phyloP scores from a whole-genome alignment of 2,113 vertebrate genomes.

The Pandion haliaetus region DNA sequence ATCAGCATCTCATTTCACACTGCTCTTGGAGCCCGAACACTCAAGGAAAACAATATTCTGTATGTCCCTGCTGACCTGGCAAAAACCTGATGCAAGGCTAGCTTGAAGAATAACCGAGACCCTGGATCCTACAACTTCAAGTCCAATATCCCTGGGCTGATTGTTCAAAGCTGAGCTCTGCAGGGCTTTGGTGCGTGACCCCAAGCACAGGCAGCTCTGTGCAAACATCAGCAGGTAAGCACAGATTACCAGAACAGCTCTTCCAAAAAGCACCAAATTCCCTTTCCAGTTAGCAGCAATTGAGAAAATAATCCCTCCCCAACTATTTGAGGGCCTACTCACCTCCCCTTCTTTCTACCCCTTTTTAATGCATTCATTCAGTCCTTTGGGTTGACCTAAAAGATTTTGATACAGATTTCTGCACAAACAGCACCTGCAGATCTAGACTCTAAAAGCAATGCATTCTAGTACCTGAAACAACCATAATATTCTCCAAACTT shows the following conservation, averaged over 20 bases:
- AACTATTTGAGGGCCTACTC: background rate
- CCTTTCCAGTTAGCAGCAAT: background rate
- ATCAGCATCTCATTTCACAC: background rate
- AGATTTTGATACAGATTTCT: background rate
- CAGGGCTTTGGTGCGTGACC: background rate
- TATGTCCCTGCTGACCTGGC: background rate
- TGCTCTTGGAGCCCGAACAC: background rate
- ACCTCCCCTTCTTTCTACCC: background rate
- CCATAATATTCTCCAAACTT: no score
- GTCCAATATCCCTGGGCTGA: background rate
- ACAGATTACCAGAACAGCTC: background rate
- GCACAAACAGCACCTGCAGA: background rate
- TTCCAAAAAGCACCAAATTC: background rate
- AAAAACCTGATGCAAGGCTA: background rate
- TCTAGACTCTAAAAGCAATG: background rate
- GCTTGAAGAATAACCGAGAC: background rate
- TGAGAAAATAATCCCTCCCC: background rate
- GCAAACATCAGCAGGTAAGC: background rate
- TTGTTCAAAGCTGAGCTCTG: background rate
- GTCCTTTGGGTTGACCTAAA: background rate
- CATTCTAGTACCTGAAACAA: background rate
- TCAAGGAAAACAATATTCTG: background rate
- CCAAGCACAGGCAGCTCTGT: background rate
- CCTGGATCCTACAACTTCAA: background rate
- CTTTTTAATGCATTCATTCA: background rate